Base-by-base conservation (phyloP, 2,797 vertebrate species). In the Rhinella marina region DNA sequence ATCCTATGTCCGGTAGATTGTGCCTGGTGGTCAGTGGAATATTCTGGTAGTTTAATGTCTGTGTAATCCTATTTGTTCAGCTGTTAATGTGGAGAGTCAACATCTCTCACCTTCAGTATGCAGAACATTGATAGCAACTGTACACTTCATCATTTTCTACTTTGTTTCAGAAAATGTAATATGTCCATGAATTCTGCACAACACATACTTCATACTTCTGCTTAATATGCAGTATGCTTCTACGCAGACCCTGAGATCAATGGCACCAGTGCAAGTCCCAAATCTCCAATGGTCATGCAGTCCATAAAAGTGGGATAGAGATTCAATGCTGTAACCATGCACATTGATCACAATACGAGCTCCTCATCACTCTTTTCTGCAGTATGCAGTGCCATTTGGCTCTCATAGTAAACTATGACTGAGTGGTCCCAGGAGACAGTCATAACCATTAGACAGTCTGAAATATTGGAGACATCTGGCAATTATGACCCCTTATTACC, bases 391-490 rank as follows among this genome's bases (percentile, higher is more conserved):
- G 12, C 23, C n/a, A 52, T 54, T 77, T 59, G 25, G 19, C 78
- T 57, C 27, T 56, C 57, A 19, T 41, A 80, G 57, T 80, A 61
- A 29, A 57, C 54, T 80, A 32, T 77, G 73, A 77, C 54, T 77
- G 73, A 77, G n/a, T 77, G 50, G 16, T 77, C 73, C 50, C 73
- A 77, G 13, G 48, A 77, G 73, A 54, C 13, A 25, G 13, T 54
- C 50, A 25, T 25, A 54, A 27, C 48, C 57, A 57, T 80, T 61
- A 80, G 56, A 80, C 25, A 61, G 29, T 61, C 57, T 57, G 56
- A 80, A 61, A 32, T 80, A 61, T 21, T 80, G 78, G 25, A 80
- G 78, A 29, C 77, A 56, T 56, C 73, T 76, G 73, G 48, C 48
- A 76, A 52, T 52, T 76, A 76, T 76, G 72, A 76, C 73, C 50